Evolutionary conservation across 2,113 vertebrate genomes (phyloP).

Genomic region (Gnathonemus longibarbis): DNA sequence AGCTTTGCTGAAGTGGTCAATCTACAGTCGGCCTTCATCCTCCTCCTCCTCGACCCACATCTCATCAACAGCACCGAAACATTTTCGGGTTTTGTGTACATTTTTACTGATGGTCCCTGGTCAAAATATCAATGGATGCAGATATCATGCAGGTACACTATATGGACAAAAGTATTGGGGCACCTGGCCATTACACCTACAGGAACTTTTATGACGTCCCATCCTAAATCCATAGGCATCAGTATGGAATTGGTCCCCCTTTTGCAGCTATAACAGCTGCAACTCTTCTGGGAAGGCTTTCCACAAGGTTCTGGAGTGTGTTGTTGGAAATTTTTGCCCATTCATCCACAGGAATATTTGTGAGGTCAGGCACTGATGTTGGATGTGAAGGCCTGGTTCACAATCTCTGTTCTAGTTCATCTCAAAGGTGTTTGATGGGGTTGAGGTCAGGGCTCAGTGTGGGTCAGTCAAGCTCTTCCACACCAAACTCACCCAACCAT

Average conservation of each 20-base stretch:
- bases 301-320: background rate
- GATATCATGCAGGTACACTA: background rate
- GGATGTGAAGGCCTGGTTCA: background rate
- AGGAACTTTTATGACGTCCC: background rate
- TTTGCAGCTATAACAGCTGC: background rate
- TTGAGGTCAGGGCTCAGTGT: too few relatives aligned
- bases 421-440: too few relatives aligned
- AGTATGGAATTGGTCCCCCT: background rate
- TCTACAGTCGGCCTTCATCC: background rate
- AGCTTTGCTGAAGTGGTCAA: background rate
- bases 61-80: background rate
- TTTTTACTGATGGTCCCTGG: background rate
- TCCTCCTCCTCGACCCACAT: background rate
- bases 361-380: background rate
- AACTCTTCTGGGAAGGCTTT: background rate
- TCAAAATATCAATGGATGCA: background rate
- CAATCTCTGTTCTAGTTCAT: background rate
- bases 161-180: background rate
- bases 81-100: background rate
- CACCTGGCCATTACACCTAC: background rate
- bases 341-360: background rate
- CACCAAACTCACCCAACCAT: background rate
- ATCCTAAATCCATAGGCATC: background rate
- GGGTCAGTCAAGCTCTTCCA: background rate
- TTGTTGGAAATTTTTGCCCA: background rate